phyloP scores from a whole-genome alignment of 2,797 vertebrate genomes.

The Karalla daura region DNA sequence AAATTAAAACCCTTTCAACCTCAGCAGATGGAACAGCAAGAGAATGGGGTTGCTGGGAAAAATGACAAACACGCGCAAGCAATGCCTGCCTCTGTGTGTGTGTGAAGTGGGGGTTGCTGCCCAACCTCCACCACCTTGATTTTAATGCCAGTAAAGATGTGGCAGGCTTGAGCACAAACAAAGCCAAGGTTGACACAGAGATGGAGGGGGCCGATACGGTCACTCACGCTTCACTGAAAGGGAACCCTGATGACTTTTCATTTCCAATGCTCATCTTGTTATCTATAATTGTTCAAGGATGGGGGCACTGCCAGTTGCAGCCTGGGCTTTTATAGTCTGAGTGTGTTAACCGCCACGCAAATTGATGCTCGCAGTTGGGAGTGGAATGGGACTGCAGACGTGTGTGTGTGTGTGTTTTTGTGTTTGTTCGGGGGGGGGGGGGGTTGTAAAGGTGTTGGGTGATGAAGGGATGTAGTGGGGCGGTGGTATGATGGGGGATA shows the following conservation, averaged over 20 bases:
- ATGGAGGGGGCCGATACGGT: constrained; percentile 65
- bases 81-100: constrained; percentile 1
- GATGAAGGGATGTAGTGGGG: neutral
- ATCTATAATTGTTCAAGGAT: constrained; percentile 81
- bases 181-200: constrained; percentile 74
- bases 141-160: constrained; percentile 54
- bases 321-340: constrained; percentile 59
- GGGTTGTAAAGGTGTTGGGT: constrained; percentile 7
- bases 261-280: constrained; percentile 81
- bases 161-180: constrained; percentile 41
- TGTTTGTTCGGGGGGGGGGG: neutral
- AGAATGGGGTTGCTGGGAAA: constrained; percentile 16
- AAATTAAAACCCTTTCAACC: constrained; percentile 73
- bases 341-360: constrained; percentile 58
- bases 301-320: constrained; percentile 39
- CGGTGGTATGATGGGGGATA: neutral
- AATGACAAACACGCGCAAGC: constrained; percentile 25
- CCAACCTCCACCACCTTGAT: constrained; percentile 32
- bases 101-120: constrained; percentile 8
- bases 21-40: constrained; percentile 58
- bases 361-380: constrained; percentile 61
- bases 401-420: neutral
- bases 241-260: constrained; percentile 76
- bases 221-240: constrained; percentile 47
- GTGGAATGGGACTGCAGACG: constrained; percentile 2